These are phyloP conservation scores for Andrena dorsata DNA, from an alignment of 2,888 invertebrate species.

Conservation along the genomic window DNA sequence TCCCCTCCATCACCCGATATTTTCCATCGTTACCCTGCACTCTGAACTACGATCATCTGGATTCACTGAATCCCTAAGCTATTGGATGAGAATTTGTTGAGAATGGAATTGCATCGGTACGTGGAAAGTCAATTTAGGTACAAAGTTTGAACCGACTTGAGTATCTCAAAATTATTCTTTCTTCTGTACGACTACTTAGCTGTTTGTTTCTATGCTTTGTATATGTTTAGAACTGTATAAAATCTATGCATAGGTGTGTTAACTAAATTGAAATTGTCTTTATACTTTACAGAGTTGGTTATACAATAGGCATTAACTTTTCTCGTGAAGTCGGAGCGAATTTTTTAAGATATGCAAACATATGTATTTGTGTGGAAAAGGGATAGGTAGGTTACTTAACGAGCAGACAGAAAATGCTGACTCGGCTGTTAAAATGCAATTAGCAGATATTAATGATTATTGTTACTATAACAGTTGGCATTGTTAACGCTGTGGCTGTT, in stretches of 20 bases:
- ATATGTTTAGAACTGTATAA: too few species aligned
- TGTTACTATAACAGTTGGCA: slow-evolving; percentile 6
- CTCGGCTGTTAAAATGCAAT: slow-evolving; percentile 4
- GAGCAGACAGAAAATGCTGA: not conserved
- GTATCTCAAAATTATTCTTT: not conserved
- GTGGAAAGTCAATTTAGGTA: not conserved
- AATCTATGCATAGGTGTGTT: too few species aligned
- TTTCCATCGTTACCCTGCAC: slow-evolving; percentile 37
- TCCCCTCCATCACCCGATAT: not conserved
- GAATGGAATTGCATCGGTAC: slow-evolving; percentile 1
- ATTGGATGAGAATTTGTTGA: slow-evolving; percentile 11
- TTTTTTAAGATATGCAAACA: too few species aligned
- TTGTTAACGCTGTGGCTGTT: slow-evolving; percentile 3
- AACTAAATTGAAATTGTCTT: too few species aligned
- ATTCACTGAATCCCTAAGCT: slow-evolving; percentile 38
- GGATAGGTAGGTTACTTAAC: not conserved
- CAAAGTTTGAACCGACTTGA: not conserved
- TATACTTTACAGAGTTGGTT: too few species aligned
- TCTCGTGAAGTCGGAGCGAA: too few species aligned
- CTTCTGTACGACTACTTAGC: not conserved
- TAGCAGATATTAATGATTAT: slow-evolving; percentile 14
- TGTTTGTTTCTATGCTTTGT: not conserved
- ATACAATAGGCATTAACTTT: too few species aligned
- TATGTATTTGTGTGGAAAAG: too few species aligned
- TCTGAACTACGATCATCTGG: slow-evolving; percentile 38